Percentiles rank a stretch among this genome's conserved stretches.
These are phyloP conservation scores for Ceyx erithaca DNA, from an alignment of 2,797 vertebrate genomes.

Conservation along the genomic window DNA sequence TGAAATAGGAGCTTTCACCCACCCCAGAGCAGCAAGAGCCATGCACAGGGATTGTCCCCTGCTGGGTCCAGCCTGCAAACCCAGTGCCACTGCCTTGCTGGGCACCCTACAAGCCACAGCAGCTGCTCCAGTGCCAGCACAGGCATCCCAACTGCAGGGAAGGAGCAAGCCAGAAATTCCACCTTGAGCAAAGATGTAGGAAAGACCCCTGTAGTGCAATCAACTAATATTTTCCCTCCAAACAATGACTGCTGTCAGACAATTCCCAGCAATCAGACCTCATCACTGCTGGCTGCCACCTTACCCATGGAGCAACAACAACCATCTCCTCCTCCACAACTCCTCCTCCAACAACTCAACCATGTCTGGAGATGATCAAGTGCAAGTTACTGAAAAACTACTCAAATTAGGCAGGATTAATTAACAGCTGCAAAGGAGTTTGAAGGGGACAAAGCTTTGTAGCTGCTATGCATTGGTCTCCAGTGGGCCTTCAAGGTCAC, in stretches of 20 bases:
- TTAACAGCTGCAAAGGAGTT: not conserved
- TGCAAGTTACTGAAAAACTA: not conserved
- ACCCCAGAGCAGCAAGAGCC: not conserved
- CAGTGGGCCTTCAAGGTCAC: not conserved
- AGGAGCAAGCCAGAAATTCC: not conserved
- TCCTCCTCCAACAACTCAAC: not conserved
- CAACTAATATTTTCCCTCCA: rapidly evolving
- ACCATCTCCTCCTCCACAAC: not conserved
- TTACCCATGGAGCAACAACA: rapidly evolving
- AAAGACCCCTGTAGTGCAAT: not conserved
- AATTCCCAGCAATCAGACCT: not conserved
- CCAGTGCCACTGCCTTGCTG: rapidly evolving
- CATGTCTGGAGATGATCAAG: not conserved
- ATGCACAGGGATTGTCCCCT: rapidly evolving
- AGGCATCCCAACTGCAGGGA: not conserved
- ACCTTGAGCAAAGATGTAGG: not conserved
- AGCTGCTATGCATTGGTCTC: not conserved
- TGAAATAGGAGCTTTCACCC: not conserved
- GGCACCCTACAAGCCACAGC: rapidly evolving
- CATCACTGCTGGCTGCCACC: rapidly evolving
- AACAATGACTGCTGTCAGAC: not conserved
- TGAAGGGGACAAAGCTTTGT: not conserved
- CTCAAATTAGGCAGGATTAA: not conserved
- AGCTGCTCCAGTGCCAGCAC: not conserved
- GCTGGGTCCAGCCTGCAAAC: rapidly evolving